These are phyloP conservation scores for Schlechtendalia chinensis DNA, from an alignment of 1,140 invertebrate genomes.

Conservation along the genomic window DNA sequence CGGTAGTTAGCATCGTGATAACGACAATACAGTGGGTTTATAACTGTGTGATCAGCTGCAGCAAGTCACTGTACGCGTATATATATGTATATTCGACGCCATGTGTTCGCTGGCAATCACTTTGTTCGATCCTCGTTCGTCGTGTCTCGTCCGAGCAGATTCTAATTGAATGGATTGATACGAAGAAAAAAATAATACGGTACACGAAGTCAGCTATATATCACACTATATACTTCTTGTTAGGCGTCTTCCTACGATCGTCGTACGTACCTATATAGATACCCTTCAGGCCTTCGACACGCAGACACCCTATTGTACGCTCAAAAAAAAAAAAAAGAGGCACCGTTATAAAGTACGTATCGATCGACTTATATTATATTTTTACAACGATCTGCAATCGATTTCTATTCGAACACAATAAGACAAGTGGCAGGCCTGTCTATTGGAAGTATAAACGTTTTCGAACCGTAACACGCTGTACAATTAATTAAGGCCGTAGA, in stretches of 20 bases:
- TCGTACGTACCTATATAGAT: neutral
- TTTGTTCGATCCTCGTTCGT: neutral
- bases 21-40: too few relatives aligned
- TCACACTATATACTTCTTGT: neutral
- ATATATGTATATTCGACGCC: neutral
- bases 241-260: neutral
- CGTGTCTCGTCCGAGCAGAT: neutral
- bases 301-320: neutral
- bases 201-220: neutral
- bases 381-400: too few relatives aligned
- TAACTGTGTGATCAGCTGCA: neutral
- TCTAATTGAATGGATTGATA: neutral
- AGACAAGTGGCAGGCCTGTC: too few relatives aligned
- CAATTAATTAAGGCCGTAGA: too few relatives aligned
- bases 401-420: too few relatives aligned
- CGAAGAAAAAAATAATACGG: neutral
- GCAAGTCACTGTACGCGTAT: neutral
- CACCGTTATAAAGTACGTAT: neutral
- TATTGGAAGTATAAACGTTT: too few relatives aligned
- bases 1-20: slow-evolving; percentile 8
- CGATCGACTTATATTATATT: neutral
- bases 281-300: too few relatives aligned
- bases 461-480: too few relatives aligned
- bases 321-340: too few relatives aligned
- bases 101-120: neutral